Conservation (phyloP, 23 tunicate genomes). For the Ascidia mentula region DNA sequence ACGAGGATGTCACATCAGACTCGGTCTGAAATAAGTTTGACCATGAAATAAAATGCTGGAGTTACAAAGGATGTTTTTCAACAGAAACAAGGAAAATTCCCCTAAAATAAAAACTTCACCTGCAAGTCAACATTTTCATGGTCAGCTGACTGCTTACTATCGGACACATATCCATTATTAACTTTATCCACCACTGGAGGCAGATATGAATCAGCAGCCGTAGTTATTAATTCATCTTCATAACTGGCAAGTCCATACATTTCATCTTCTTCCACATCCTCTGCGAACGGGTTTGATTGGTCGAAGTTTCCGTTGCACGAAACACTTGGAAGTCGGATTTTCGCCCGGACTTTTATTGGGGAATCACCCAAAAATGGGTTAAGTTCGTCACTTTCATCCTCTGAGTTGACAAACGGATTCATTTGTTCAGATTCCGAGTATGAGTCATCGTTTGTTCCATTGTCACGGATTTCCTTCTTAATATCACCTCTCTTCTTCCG, state of each 20-base stretch:
- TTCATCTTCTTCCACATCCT: not conserved
- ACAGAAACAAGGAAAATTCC: not conserved
- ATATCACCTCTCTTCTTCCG: not conserved
- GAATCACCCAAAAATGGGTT: conserved; percentile 41
- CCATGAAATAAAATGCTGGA: not conserved
- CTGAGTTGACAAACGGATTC: conserved; percentile 4
- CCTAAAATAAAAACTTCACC: not conserved
- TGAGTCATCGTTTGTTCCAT: conserved; percentile 25
- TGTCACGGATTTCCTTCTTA: not conserved
- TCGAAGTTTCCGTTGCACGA: not conserved
- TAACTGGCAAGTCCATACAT: conserved; percentile 68
- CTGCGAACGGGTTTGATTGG: not conserved
- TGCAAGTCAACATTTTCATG: not conserved
- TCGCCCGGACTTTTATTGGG: conserved; percentile 9
- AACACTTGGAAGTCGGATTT: not conserved
- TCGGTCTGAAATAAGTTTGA: not conserved
- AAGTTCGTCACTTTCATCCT: conserved; percentile 2
- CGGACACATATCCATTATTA: not conserved
- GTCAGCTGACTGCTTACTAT: not conserved
- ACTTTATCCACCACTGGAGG: not conserved
- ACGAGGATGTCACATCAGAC: not conserved
- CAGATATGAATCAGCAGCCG: conserved; percentile 53
- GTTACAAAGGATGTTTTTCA: not conserved
- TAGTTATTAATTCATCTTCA: conserved; percentile 57
- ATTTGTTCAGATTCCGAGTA: conserved; percentile 27